Percentiles rank a stretch among this genome's conserved stretches.
Evolutionary conservation across 2,888 invertebrate genomes (phyloP).

Genomic region (Aethes cnicana): DNA sequence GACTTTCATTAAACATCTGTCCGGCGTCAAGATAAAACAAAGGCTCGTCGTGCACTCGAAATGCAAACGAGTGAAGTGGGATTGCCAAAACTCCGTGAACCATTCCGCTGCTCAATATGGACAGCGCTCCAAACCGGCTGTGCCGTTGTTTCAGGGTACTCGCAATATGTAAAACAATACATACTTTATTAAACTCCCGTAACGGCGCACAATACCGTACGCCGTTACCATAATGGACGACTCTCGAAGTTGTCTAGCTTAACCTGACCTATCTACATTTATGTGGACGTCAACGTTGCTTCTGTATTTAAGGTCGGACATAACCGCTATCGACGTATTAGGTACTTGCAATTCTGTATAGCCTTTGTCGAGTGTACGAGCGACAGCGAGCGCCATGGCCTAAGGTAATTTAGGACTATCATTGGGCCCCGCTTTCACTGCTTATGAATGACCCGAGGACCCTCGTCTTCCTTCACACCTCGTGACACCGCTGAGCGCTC

Average conservation of each 20-base stretch:
- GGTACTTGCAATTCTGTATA: slow-evolving; percentile 58
- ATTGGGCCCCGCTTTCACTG: slow-evolving; percentile 65
- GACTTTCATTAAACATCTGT: slow-evolving; percentile 66
- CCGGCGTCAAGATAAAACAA: slow-evolving; percentile 61
- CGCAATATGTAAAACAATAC: slow-evolving; percentile 25
- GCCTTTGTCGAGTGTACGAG: slow-evolving; percentile 46
- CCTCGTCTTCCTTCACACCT: slow-evolving; percentile 56
- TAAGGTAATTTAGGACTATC: slow-evolving; percentile 68
- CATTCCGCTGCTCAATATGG: slow-evolving; percentile 38
- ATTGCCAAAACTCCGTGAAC: slow-evolving; percentile 54
- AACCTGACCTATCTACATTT: slow-evolving; percentile 44
- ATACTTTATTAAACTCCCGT: slow-evolving; percentile 25
- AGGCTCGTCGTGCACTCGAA: slow-evolving; percentile 58
- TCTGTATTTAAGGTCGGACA: slow-evolving; percentile 53
- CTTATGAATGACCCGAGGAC: slow-evolving; percentile 65
- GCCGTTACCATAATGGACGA: slow-evolving; percentile 23
- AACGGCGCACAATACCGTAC: slow-evolving; percentile 5
- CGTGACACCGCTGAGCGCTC: slow-evolving; percentile 46
- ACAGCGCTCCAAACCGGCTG: slow-evolving; percentile 16
- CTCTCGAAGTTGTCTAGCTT: slow-evolving; percentile 37
- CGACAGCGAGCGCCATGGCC: slow-evolving; percentile 40
- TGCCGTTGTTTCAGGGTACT: slow-evolving; percentile 12
- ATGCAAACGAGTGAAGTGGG: slow-evolving; percentile 64
- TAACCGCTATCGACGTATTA: slow-evolving; percentile 56
- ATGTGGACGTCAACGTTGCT: slow-evolving; percentile 56